Evolutionary conservation across 2,888 invertebrate genomes (phyloP).

Genomic region (Cotesia congregata): DNA sequence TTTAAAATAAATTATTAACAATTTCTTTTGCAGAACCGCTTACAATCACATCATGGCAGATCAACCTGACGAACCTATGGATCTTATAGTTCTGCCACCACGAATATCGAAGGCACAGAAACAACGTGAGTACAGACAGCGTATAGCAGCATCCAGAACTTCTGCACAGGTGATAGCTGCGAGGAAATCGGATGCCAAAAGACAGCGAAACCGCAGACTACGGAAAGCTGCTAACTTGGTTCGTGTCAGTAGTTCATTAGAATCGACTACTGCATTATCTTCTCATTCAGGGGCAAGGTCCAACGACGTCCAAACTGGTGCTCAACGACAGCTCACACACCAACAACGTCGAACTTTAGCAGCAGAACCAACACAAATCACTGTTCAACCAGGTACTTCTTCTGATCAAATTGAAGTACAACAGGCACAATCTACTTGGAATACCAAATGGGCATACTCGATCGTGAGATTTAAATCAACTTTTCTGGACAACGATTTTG

Average conservation of each 20-base stretch:
- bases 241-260: constrained; percentile 1
- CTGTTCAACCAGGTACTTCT: constrained; percentile 44
- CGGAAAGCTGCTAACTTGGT: constrained; percentile 55
- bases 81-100: constrained; percentile 13
- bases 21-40: background rate
- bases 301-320: constrained; percentile 47
- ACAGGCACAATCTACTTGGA: constrained; percentile 53
- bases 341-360: constrained; percentile 46
- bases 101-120: background rate
- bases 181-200: constrained; percentile 49
- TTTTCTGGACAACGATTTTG: constrained; percentile 43
- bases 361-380: constrained; percentile 43
- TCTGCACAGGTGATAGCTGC: constrained; percentile 52
- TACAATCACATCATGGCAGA: background rate
- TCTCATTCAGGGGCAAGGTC: constrained; percentile 50
- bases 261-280: constrained; percentile 28
- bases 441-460: constrained; percentile 58
- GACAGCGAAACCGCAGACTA: constrained; percentile 54
- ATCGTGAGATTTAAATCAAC: constrained; percentile 48
- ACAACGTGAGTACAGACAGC: constrained; percentile 60
- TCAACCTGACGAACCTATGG: background rate
- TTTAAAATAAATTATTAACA: constrained; percentile 33
- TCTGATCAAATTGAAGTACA: constrained; percentile 45
- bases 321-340: constrained; percentile 52
- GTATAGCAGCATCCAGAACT: constrained; percentile 57